Evolutionary conservation across 1,140 invertebrate species (phyloP), one percentile per base, ranked within the genome.

Genomic region (Drosophila sp.): DNA sequence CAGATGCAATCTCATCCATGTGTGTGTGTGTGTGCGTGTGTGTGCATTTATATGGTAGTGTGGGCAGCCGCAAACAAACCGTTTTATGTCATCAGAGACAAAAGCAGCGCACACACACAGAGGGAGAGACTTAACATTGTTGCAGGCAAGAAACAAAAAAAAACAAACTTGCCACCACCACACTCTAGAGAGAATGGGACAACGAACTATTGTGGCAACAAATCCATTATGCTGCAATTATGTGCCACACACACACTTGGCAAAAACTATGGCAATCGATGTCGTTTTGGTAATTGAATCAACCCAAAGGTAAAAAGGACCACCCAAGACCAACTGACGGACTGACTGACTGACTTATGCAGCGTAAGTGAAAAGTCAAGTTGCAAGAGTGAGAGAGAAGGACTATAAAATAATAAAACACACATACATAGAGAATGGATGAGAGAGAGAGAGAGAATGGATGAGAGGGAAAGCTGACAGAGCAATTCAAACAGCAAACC

Each of bases 181-280:
- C 66, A 60, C 70, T 66, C 71, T 47, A 63, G 57, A 66, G 61
- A 67, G 3, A 27, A n/a, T 7, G 2, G 23, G 23, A 7, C 3
- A 50, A 50, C 23, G 44, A 63, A 72, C 66, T 73, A 62, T 70
- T 77, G 79, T 69, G 70, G 79, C 77, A 87, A 84, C 83, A 87
- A 87, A 90, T 84, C 83, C 89, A 90, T 90, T 90, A 90, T 90
- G 80, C 56, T 75, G 83, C 87, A 90, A 90, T 90, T 90, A 90
- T 90, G 74, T 73, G 70, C 74, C 70, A 89, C 83, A 83, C 80
- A 79, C 70, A 89, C 83, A 83, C 80, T 81, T 67, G 69, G 63
- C 44, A 76, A 71, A 66, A 70, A 70, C 65, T 63, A 70, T 32
- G 65, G 65, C 69, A 83, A 87, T 87, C 84, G 84, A 87, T 83